These are phyloP conservation scores for Rhinogobio ventralis DNA, from an alignment of 2,797 vertebrate genomes.

Conservation along the genomic window DNA sequence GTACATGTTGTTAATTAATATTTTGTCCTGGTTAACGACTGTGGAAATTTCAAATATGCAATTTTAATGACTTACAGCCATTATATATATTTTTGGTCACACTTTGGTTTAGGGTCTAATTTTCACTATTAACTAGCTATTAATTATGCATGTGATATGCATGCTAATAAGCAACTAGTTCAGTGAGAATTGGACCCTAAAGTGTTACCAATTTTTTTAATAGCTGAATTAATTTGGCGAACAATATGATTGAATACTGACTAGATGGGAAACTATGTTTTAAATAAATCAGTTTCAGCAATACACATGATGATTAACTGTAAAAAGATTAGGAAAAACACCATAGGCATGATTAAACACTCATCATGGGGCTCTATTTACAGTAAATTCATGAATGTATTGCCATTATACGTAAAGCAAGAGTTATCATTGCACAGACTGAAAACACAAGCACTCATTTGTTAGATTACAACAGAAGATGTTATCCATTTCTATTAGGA, in stretches of 20 bases:
- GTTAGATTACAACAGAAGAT: neutral
- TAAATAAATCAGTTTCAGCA: neutral
- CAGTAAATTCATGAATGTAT: neutral
- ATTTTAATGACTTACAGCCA: too few relatives aligned
- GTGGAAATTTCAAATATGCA: too few relatives aligned
- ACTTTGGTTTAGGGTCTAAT: too few relatives aligned
- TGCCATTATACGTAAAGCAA: neutral
- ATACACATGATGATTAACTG: slow-evolving; percentile 4
- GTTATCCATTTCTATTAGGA: neutral
- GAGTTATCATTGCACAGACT: neutral
- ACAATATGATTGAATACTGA: neutral
- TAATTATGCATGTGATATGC: too few relatives aligned
- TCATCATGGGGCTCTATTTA: neutral
- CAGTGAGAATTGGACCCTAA: neutral
- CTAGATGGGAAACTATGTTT: neutral
- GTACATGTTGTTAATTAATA: too few relatives aligned
- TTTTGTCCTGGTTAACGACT: too few relatives aligned
- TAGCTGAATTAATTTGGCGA: neutral
- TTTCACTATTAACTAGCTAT: too few relatives aligned
- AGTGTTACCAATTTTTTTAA: neutral
- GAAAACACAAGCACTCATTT: neutral
- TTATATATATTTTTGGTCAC: too few relatives aligned
- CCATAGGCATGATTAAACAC: slow-evolving; percentile 8
- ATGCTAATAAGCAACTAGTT: neutral
- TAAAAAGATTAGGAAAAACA: slow-evolving; percentile 23